Conservation (phyloP, 2,888 invertebrate species). For the Blastobasis lacticolella region DNA sequence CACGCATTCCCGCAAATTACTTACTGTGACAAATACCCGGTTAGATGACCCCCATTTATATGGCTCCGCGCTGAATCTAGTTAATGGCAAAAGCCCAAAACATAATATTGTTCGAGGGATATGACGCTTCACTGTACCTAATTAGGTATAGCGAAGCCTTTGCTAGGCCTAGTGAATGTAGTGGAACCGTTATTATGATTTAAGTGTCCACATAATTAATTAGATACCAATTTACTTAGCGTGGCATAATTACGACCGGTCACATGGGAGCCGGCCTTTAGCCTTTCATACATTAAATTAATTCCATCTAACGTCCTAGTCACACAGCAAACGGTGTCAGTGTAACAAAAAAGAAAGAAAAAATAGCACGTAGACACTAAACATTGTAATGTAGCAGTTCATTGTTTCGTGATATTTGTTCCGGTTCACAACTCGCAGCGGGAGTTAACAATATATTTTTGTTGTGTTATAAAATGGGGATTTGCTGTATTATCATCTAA, state of each 20-base stretch:
- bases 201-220: too few species aligned
- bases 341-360: too few species aligned
- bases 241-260: too few species aligned
- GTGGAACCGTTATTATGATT: too few species aligned
- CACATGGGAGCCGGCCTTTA: too few species aligned
- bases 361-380: too few species aligned
- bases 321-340: too few species aligned
- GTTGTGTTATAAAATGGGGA: slow-evolving; percentile 44
- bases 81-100: slow-evolving; percentile 30
- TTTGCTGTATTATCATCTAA: slow-evolving; percentile 55
- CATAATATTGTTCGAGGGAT: slow-evolving; percentile 17
- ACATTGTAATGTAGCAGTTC: slow-evolving; percentile 7
- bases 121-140: background rate
- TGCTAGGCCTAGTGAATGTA: too few species aligned
- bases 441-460: slow-evolving; percentile 40
- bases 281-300: too few species aligned
- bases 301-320: too few species aligned
- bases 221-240: too few species aligned
- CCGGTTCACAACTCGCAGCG: slow-evolving; percentile 8
- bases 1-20: slow-evolving; percentile 53
- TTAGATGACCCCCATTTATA: slow-evolving; percentile 29
- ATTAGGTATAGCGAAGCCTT: too few species aligned
- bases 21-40: slow-evolving; percentile 48
- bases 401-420: slow-evolving; percentile 22
- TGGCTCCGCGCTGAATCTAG: slow-evolving; percentile 28